phyloP scores from a whole-genome alignment of 2,797 vertebrate species.

The Alauda arvensis region DNA sequence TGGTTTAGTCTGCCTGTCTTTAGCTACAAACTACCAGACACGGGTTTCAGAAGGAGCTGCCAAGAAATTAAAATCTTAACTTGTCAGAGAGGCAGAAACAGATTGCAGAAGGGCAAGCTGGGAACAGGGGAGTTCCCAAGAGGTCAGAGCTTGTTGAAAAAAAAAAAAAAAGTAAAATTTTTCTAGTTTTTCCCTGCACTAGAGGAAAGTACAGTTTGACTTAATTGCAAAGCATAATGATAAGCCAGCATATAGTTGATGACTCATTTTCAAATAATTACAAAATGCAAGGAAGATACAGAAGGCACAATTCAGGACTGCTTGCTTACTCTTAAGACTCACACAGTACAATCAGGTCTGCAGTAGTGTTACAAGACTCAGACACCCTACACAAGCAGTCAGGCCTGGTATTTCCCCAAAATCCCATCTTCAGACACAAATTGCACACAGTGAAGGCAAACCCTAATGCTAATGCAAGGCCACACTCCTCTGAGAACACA shows the following conservation, averaged over 20 bases:
- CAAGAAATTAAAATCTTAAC: neutral
- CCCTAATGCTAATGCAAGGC: neutral
- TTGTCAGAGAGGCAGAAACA: neutral
- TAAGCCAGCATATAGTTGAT: neutral
- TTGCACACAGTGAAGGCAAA: neutral
- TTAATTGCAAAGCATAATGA: neutral
- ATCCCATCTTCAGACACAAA: neutral
- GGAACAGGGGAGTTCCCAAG: neutral
- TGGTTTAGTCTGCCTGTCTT: neutral
- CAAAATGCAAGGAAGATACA: neutral
- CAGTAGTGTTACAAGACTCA: neutral
- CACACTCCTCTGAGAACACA: neutral
- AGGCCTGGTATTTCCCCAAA: neutral
- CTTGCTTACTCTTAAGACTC: neutral
- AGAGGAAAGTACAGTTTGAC: slow-evolving; percentile 19
- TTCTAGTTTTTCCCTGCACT: neutral
- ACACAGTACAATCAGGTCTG: neutral
- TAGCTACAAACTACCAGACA: neutral
- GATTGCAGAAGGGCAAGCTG: neutral
- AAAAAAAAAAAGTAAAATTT: neutral
- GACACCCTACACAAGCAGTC: neutral
- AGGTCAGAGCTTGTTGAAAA: neutral
- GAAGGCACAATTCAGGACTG: neutral
- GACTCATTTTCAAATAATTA: neutral
- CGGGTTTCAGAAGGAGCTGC: neutral